Base-by-base conservation (phyloP, 2,888 invertebrate species). In the Cartodere bifasciata region DNA sequence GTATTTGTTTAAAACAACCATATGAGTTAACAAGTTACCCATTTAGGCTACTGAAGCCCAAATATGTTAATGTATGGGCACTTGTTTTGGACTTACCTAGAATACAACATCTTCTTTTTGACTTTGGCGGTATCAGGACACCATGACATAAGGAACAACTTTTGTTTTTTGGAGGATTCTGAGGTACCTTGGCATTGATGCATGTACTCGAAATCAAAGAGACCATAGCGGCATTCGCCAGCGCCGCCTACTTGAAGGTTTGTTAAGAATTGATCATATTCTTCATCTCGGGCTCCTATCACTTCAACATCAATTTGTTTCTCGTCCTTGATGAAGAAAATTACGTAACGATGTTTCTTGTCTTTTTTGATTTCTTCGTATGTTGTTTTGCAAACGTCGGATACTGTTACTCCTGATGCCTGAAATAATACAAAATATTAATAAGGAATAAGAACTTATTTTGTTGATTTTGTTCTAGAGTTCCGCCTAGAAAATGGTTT, bases 281-380 rank as follows among this genome's bases (percentile, higher is more conserved):
- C 82, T 32, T 87, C 84, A 58, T 88, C 84, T 47, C 91, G 76
- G 45, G 75, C 78, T 55, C 87, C 90, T 53, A 90, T 84, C 31
- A 81, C 81, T 68, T 92, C 91, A 34, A 92, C 91, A 59, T 88
- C 88, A 58, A 95, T 94, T 66, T 87, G 86, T 67, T 84, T 88
- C 62, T 94, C 92, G 60, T 92, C 90, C 50, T 87, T 81, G 63
- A 95, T 88, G 69, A 79, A 88, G 68, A 88, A 94, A 57, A 95
- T 87, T 46, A 94, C 90, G 65, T 92, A 95, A 59, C 92, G 84
- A 67, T 90, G 87, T 58, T 90, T 90, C 71, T 94, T 94, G 62
- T 90, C 88, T 68, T 94, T 90, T 68, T 95, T 95, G 50, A 95
- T 90, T 70, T 91, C 91, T 63, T 92, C 90, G 64, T 90, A 94